Evolutionary conservation across 2,888 invertebrate genomes (phyloP).

Genomic region (Micropterix aruncella): DNA sequence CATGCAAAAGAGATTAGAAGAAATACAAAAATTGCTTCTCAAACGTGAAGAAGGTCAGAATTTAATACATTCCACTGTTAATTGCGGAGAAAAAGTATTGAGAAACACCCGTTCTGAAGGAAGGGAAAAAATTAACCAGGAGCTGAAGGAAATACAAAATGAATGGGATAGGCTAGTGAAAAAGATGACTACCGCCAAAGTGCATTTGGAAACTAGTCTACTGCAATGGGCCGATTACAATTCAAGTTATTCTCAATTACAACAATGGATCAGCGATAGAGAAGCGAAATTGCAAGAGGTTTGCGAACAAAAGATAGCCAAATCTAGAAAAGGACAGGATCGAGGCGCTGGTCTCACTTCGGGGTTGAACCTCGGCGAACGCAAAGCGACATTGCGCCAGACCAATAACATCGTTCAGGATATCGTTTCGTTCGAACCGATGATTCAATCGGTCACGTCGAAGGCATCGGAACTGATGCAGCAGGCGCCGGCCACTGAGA

Average conservation of each 20-base stretch:
- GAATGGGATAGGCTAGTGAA: slow-evolving; percentile 88
- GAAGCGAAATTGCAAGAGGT: slow-evolving; percentile 87
- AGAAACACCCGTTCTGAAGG: slow-evolving; percentile 83
- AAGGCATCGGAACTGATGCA: slow-evolving; percentile 89
- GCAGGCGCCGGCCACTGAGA: slow-evolving; percentile 83
- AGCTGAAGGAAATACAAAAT: slow-evolving; percentile 77
- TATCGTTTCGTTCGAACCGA: slow-evolving; percentile 91
- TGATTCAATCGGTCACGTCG: slow-evolving; percentile 89
- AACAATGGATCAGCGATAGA: slow-evolving; percentile 89
- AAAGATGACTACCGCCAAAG: slow-evolving; percentile 84
- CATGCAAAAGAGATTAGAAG: slow-evolving; percentile 63
- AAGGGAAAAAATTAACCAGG: slow-evolving; percentile 70
- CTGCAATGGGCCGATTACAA: slow-evolving; percentile 95
- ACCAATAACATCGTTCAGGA: slow-evolving; percentile 93
- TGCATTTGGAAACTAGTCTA: slow-evolving; percentile 76
- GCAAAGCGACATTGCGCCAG: slow-evolving; percentile 78
- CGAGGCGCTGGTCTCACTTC: slow-evolving; percentile 55
- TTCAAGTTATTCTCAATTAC: slow-evolving; percentile 81
- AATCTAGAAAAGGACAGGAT: slow-evolving; percentile 63
- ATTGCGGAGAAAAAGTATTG: slow-evolving; percentile 80
- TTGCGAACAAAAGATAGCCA: slow-evolving; percentile 69
- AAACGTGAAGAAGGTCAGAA: slow-evolving; percentile 80
- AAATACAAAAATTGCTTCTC: slow-evolving; percentile 65
- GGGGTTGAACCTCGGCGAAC: slow-evolving; percentile 65
- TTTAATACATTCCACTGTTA: slow-evolving; percentile 73